phyloP scores from a whole-genome alignment of 2,113 vertebrate genomes.

The Pelobates fuscus region DNA sequence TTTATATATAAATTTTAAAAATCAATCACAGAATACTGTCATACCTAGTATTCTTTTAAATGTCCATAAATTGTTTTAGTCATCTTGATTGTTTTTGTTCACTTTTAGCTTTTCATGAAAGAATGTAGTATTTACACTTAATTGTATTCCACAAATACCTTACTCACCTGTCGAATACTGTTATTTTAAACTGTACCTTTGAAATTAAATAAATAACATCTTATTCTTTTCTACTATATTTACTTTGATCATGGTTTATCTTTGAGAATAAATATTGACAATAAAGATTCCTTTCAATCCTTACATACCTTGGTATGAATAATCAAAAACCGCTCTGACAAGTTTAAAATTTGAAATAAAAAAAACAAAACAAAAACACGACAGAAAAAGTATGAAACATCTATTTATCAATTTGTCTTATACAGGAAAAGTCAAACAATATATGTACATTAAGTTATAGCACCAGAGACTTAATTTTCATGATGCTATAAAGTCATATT shows the following conservation, averaged over 20 bases:
- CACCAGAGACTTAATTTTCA: no score
- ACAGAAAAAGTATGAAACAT: background rate
- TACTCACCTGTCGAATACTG: background rate
- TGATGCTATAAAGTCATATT: no score
- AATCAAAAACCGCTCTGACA: background rate
- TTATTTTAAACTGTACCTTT: background rate
- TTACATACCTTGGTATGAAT: background rate
- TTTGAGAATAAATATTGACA: slow-evolving; percentile 17
- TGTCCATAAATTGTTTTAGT: no score
- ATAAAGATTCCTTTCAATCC: background rate
- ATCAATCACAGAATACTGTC: no score
- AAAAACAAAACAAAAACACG: background rate
- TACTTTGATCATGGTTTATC: slow-evolving; percentile 14
- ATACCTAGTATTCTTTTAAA: no score
- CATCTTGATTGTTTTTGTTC: no score
- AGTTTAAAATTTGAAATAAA: background rate
- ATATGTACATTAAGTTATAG: no score
- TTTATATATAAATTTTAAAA: no score
- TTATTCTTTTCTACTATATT: background rate
- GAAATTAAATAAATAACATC: background rate
- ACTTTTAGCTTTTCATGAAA: no score
- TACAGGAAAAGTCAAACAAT: no score
- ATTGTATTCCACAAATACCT: slow-evolving; percentile 2
- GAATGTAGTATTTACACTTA: no score
- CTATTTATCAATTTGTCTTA: no score